Percentiles rank a stretch among this genome's conserved stretches.
Conservation (phyloP, 1,140 invertebrate genomes). For the Vanessa atalanta region DNA sequence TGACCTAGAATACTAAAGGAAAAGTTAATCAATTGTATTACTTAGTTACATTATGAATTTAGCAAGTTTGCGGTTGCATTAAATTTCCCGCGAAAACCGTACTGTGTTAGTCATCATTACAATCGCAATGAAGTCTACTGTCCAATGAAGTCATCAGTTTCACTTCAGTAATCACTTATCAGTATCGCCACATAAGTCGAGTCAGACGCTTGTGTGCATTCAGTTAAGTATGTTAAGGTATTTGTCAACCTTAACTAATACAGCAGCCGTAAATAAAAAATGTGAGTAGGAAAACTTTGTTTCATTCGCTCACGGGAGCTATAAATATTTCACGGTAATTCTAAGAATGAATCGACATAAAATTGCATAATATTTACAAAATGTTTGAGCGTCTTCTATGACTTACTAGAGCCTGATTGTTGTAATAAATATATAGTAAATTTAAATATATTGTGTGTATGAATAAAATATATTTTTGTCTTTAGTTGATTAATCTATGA, state of each 20-base stretch:
- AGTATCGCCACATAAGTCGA: conserved; percentile 13
- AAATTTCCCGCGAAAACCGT: conserved; percentile 19
- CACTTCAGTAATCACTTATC: neutral
- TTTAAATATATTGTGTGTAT: neutral
- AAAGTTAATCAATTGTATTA: no score
- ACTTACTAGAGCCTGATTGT: neutral
- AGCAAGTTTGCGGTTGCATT: neutral
- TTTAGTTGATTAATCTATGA: neutral
- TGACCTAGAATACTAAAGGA: neutral
- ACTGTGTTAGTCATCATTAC: conserved; percentile 2
- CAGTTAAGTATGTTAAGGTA: conserved; percentile 53
- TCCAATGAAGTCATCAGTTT: no score
- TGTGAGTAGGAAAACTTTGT: conserved; percentile 42
- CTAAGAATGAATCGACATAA: neutral
- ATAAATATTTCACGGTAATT: neutral
- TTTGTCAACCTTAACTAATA: conserved; percentile 44
- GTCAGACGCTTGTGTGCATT: conserved; percentile 11
- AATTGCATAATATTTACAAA: conserved; percentile 13
- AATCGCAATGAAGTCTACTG: neutral
- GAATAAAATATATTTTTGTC: neutral
- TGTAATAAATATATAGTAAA: neutral
- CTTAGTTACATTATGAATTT: no score
- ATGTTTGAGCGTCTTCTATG: neutral
- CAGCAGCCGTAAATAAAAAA: conserved; percentile 40
- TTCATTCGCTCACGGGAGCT: neutral